Base-by-base conservation (phyloP, 2,797 vertebrate species). In the Decapterus maruadsi region DNA sequence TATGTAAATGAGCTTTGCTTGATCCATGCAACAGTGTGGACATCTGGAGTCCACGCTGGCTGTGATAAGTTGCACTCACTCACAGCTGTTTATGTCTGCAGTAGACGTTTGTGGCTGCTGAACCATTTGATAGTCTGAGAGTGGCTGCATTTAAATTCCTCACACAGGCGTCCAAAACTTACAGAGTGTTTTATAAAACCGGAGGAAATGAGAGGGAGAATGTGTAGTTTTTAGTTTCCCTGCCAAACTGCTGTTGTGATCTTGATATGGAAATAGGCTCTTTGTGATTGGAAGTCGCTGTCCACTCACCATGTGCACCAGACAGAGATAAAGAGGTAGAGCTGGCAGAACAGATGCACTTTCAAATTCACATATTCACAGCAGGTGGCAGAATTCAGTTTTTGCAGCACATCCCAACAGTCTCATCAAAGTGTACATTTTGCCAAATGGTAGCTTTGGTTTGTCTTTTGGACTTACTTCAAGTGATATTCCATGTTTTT, bases 1-100 rank as follows among this genome's bases (percentile, higher is more conserved):
- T 92, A 92, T 93, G 88, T 57, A 91, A 93, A 92, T 90, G 72
- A 64, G 62, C 45, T 70, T 61, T 38, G 70, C 75, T 78, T 84
- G 83, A 90, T 90, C 90, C 74, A 40, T 66, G 80, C 71, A 60
- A 68, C 81, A 77, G 68, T 43, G 64, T 68, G 83, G 83, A 90
- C 89, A 92, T 90, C 87, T 89, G 85, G 80, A 88, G 83, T 88
- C 88, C 82, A 61, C 53, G 17, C 63, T 34, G 67, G 36, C 89
- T 86, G 78, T 78, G 80, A 90, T 86, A 74, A 86, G 71, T 80
- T 83, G 42, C 66, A 51, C 62, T 77, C 42, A 26, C 19, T 72
- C 66, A 31, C 82, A 69, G 60, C 50, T 14, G 13, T 59, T 76
- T 53, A 50, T n/a, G 75, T 80, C 64, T 75, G 59, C 31, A 8